A percentile compares a stretch with the other conserved stretches of the same genome.
Evolutionary conservation across 1,140 invertebrate genomes (phyloP).

Genomic region (Anastatus disparis): DNA sequence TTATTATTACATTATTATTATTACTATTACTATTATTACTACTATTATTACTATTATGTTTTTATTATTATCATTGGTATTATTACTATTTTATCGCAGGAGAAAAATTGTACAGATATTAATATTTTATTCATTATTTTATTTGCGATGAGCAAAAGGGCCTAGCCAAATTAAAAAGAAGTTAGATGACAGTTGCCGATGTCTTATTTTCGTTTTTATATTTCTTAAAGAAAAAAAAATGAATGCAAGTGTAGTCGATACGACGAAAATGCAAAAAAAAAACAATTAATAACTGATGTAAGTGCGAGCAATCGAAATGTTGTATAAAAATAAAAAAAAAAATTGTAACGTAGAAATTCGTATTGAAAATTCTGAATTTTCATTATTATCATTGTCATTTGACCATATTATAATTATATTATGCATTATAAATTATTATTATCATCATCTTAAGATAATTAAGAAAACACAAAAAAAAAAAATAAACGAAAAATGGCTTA

Average conservation of each 20-base stretch:
- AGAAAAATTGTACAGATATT: slow-evolving; percentile 34
- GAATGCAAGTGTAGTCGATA: slow-evolving; percentile 28
- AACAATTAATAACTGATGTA: too few species aligned
- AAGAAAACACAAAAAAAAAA: slow-evolving; percentile 35
- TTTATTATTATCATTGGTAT: slow-evolving; percentile 47
- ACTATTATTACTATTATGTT: slow-evolving; percentile 47
- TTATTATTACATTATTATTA: slow-evolving; percentile 46
- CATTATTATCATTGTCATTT: slow-evolving; percentile 51
- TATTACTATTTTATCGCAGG: slow-evolving; percentile 45
- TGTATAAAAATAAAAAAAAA: slow-evolving; percentile 32
- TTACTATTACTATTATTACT: slow-evolving; percentile 48
- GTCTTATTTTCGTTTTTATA: slow-evolving; percentile 34
- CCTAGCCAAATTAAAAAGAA: slow-evolving; percentile 39
- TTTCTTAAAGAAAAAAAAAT: slow-evolving; percentile 29
- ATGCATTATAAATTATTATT: slow-evolving; percentile 54
- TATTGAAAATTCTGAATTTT: slow-evolving; percentile 43
- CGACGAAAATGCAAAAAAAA: slow-evolving; percentile 23
- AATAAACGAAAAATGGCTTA: slow-evolving; percentile 61
- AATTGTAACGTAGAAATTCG: slow-evolving; percentile 32
- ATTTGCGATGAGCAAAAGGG: slow-evolving; percentile 38
- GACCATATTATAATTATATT: slow-evolving; percentile 50
- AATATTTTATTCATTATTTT: slow-evolving; percentile 30
- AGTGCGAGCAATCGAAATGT: slow-evolving; percentile 33
- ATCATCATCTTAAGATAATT: slow-evolving; percentile 33
- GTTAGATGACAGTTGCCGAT: slow-evolving; percentile 25